Percentiles rank a stretch among this genome's conserved stretches.
These are phyloP conservation scores for Podarcis muralis DNA, from an alignment of 2,113 vertebrate genomes.

Conservation along the genomic window DNA sequence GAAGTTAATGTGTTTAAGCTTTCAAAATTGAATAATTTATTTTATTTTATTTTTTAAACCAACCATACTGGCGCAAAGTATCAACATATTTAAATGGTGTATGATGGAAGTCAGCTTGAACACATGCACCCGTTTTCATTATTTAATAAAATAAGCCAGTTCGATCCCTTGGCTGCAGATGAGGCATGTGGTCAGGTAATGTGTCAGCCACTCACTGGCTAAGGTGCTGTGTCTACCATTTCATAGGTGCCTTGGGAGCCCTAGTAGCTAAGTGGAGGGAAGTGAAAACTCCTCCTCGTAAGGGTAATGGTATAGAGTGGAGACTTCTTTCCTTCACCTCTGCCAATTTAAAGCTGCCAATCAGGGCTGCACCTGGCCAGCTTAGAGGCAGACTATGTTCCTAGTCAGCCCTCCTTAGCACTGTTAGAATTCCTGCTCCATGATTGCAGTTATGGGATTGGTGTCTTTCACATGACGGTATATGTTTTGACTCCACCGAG, in stretches of 20 bases:
- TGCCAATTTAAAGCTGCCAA: background rate
- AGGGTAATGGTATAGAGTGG: too few species aligned
- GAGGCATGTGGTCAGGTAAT: background rate
- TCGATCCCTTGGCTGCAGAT: background rate
- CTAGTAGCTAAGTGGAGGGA: background rate
- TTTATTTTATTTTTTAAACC: too few species aligned
- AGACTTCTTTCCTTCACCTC: background rate
- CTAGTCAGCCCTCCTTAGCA: too few species aligned
- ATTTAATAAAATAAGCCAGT: background rate
- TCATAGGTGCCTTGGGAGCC: too few species aligned
- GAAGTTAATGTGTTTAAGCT: too few species aligned
- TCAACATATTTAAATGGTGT: background rate
- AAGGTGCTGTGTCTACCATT: background rate
- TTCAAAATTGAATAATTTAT: too few species aligned
- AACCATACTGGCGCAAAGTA: background rate
- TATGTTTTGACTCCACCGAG: too few species aligned
- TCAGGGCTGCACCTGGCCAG: background rate
- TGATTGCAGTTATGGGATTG: too few species aligned
- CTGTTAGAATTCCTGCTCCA: too few species aligned
- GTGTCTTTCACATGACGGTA: too few species aligned
- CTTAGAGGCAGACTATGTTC: background rate
- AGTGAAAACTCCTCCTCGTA: background rate
- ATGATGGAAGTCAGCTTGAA: background rate
- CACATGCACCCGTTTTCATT: background rate
- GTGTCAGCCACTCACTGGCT: background rate